Evolutionary conservation across 2,888 invertebrate genomes (phyloP), one percentile per base, ranked within the genome.

Genomic region (Thymelicus acteon): DNA sequence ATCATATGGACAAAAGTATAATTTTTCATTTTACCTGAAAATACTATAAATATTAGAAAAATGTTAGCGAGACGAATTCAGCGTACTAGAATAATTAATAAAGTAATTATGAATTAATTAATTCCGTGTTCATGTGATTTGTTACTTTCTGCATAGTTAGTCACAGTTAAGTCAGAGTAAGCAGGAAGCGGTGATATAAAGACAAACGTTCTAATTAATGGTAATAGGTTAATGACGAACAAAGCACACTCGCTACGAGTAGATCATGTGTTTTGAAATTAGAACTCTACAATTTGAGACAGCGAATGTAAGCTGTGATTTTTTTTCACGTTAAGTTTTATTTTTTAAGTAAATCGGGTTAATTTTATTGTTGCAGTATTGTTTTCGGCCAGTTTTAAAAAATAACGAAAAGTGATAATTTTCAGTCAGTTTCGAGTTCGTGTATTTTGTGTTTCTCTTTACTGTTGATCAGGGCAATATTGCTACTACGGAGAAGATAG

Each of bases 161-260:
- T 37, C 0, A 12, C 52, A 54, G 12, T 49, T 3, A 54, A 44
- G 8, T 24, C 52, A 40, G 10, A 57, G 63, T 72, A 72, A 85
- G 80, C 82, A 89, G 90, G 90, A 91, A 89, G 86, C 89, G 86
- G 85, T 78, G 82, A 80, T 76, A 78, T 75, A 83, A 83, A 83
- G 81, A 85, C 86, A 63, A 64, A 64, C 84, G 79, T 77, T 80
- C 78, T 82, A 89, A 91, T 91, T 90, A 87, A 87, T 85, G 84
- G 81, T 89, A 88, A 91, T 85, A 77, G 82, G 78, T 80, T 79
- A 80, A 83, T 82, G 78, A 79, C 75, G 15, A 5, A 31, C 31
- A 31, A 3, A 19, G 24, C 7, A 24, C 63, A 63, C 62, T 63
- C 62, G 48, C n/a, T 39, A n/a, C n/a, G n/a, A n/a, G n/a, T n/a